Evolutionary conservation across 2,113 vertebrate genomes (phyloP).

Genomic region (Syrmaticus mikado): DNA sequence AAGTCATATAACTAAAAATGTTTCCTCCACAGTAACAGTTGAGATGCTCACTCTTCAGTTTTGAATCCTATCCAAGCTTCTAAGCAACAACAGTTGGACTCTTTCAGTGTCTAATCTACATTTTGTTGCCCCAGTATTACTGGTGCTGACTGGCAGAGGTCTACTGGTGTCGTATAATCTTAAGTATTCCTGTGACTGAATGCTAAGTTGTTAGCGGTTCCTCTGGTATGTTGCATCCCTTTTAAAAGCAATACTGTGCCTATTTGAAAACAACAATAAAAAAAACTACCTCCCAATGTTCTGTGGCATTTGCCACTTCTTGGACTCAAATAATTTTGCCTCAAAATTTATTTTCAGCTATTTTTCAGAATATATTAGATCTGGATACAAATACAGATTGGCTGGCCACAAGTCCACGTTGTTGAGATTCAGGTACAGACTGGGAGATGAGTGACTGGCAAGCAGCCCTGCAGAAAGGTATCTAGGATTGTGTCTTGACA

Average conservation of each 20-base stretch:
- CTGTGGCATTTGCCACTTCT: background rate
- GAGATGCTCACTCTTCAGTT: background rate
- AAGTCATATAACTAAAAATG: background rate
- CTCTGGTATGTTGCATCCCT: background rate
- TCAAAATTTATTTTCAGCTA: background rate
- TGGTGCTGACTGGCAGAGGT: background rate
- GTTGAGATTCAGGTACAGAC: background rate
- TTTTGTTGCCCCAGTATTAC: background rate
- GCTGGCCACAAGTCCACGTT: background rate
- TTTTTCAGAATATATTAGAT: background rate
- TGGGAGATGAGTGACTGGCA: background rate
- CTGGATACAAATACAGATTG: background rate
- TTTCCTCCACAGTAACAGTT: background rate
- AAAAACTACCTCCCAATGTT: slow-evolving; percentile 7
- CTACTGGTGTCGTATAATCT: background rate
- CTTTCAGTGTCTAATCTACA: background rate
- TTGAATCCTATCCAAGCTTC: background rate
- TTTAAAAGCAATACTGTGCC: background rate
- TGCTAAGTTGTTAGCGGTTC: background rate
- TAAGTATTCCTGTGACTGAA: background rate
- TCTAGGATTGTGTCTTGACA: background rate
- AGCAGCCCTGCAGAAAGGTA: background rate
- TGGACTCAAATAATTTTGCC: background rate
- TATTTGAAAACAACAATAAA: background rate
- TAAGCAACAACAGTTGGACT: background rate